These are phyloP conservation scores for Malurus melanocephalus DNA, from an alignment of 2,113 vertebrate species.

Conservation along the genomic window DNA sequence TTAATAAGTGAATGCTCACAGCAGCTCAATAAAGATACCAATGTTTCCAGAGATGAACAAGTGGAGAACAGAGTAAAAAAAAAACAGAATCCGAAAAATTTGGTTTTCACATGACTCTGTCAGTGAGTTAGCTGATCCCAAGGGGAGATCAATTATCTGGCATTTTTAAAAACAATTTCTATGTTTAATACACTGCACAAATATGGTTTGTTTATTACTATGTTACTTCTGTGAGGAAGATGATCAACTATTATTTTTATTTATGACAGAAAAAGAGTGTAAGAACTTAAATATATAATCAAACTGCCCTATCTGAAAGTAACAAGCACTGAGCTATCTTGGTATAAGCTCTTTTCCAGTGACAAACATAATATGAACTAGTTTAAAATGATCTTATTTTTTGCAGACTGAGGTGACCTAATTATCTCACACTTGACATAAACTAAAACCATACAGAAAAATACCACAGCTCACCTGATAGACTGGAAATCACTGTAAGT, in stretches of 20 bases:
- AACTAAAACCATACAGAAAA: neutral
- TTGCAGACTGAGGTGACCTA: neutral
- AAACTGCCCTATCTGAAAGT: neutral
- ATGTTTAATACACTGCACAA: neutral
- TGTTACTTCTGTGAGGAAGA: neutral
- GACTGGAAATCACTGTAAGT: neutral
- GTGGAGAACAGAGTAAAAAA: neutral
- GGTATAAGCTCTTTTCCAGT: neutral
- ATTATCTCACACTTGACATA: neutral
- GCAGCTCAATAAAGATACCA: neutral
- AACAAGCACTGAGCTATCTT: neutral
- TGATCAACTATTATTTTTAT: neutral
- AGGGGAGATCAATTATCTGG: neutral
- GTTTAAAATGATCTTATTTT: neutral
- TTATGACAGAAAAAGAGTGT: neutral
- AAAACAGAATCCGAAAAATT: neutral
- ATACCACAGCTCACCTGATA: slow-evolving; percentile 18
- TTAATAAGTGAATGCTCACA: neutral
- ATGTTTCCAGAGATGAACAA: neutral
- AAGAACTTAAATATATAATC: neutral
- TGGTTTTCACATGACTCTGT: neutral
- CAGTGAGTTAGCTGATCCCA: neutral
- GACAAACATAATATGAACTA: neutral
- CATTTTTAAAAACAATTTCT: neutral
- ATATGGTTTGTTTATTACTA: neutral